Evolutionary conservation across 64 coral and sea anemone species (phyloP), one percentile per base, ranked within the genome.

Genomic region (Acropora yongei): DNA sequence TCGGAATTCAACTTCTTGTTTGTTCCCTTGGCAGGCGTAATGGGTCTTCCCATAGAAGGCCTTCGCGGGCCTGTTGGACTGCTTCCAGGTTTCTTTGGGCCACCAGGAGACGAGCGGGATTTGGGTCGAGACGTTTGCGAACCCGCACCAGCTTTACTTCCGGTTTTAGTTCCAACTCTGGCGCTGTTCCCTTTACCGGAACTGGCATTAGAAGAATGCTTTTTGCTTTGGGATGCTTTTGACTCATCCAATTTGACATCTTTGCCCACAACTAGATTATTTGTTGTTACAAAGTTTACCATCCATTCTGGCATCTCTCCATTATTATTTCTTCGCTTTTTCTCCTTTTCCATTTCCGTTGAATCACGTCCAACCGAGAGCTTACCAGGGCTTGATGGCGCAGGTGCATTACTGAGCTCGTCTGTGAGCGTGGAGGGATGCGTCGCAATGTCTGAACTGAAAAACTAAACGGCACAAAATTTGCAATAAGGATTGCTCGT

Each of bases 281-380:
- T 93, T 48, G 84, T 86, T 17, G 86, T 78, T 39, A 93, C 91
- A 57, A 93, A 93, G 18, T 93, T 93, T 2, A 79, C 18, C 91
- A 93, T 93, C 91, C 91, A 93, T 47, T 93, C 84, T 44, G 91
- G 91, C 91, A 93, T 93, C 42, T 93, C 91, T 3, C 91, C 91
- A 30, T 93, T 80, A 60, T 80, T 87, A 0, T 68, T 79, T 46
- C 88, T 93, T 63, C 88, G 55, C 5, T 73, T 72, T 18, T 41
- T 10, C 88, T 87, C 43, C 44, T 93, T 93, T 58, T 60, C 42
- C 1, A 47, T 10, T n/a, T 82, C 80, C 16, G 78, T 40, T 8
- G 61, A 81, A 6, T 9, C 16, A 5, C 14, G 7, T 18, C 65
- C 47, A 3, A 67, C 0, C 4, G 48, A 44, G 12, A 81, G 47